Evolutionary conservation across 2,797 vertebrate species (phyloP), one percentile per base, ranked within the genome.

Genomic region (Petrocephalus schoutedeni): DNA sequence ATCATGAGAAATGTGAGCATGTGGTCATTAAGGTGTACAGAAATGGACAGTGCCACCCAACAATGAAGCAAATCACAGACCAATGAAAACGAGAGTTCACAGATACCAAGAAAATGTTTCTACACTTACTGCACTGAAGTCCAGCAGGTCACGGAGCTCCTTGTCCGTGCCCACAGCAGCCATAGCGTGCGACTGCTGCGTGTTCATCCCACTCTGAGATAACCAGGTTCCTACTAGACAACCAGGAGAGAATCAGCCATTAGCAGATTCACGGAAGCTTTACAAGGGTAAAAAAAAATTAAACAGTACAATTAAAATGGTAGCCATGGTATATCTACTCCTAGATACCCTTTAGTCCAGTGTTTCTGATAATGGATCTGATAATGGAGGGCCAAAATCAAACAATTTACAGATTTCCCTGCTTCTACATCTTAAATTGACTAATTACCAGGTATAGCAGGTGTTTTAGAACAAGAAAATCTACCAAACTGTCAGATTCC

Each of bases 81-180:
- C 32, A 32, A 14, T 86, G 28, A 85, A n/a, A 36, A 9, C 8
- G 8, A 86, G 58, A 21, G 57, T 10, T 64, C 28, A 19, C 54
- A 3, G 23, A 54, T 53, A 54, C 16, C 16, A 56, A 58, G 32
- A 32, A 74, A 71, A 71, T 36, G 5, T 10, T 10, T 32, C 56
- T 36, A 61, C 57, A 88, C 98, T 98, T 95, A 99, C 98, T 96
- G 97, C 97, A 90, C 97, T 99, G 96, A 99, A 99, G 96, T 99
- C 98, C 95, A 99, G 95, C 92, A 99, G 96, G 92, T 99, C 98
- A 92, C 96, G 99, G 93, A 99, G 97, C 93, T 99, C 98, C 95
- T 99, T 98, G 96, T 99, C 98, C 0, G 97, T 97, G 94, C 97
- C 98, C 94, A 97, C 97, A 85, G 97, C 95, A 91, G 97, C 96